Conservation (phyloP, 2,113 vertebrate genomes). For the Alethe diademata region DNA sequence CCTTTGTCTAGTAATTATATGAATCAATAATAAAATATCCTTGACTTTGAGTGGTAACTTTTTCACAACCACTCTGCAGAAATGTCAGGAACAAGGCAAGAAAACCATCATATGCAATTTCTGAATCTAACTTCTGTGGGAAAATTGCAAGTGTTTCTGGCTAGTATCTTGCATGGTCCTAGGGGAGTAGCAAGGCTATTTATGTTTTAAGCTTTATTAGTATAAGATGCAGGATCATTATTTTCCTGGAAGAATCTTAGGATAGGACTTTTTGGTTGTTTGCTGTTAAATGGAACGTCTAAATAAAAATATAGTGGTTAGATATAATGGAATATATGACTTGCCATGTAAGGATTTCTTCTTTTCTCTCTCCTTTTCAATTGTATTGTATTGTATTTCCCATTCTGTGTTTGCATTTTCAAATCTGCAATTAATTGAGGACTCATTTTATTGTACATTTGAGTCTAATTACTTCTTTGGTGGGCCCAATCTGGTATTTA, state of each 20-base stretch:
- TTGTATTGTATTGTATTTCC: not conserved
- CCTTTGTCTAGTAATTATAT: not conserved
- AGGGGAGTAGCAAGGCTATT: not conserved
- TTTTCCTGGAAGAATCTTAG: conserved; percentile 18
- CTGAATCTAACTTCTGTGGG: not conserved
- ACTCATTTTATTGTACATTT: not conserved
- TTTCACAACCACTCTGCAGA: not conserved
- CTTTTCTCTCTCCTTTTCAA: not conserved
- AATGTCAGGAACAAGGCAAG: not conserved
- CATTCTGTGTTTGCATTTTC: not conserved
- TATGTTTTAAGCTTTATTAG: not conserved
- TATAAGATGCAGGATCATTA: not conserved
- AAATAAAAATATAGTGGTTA: conserved; percentile 16
- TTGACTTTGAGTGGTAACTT: not conserved
- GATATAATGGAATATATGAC: not conserved
- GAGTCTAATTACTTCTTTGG: not conserved
- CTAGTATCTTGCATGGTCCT: not conserved
- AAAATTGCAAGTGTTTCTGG: not conserved
- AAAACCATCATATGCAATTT: not conserved
- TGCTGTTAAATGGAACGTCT: not conserved
- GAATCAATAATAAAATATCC: not conserved
- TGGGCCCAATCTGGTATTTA: not conserved
- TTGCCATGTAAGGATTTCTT: not conserved
- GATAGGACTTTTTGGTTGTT: not conserved
- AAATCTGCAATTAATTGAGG: not conserved